Percentiles rank a stretch among this genome's conserved stretches.
These are phyloP conservation scores for Garrulus glandarius DNA, from an alignment of 2,797 vertebrate genomes.

Conservation along the genomic window DNA sequence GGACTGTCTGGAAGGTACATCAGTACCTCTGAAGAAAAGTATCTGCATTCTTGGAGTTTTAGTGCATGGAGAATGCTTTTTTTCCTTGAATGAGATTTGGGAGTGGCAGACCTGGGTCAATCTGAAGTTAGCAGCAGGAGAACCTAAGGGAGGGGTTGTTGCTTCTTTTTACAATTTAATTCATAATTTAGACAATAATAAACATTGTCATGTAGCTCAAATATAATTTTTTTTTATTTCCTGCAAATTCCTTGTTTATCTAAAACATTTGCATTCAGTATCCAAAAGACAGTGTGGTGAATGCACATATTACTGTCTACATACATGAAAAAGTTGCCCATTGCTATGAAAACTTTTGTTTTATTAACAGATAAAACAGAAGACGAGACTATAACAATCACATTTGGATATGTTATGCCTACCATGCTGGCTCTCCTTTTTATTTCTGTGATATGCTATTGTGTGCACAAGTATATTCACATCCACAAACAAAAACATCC, in stretches of 20 bases:
- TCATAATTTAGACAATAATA: background rate
- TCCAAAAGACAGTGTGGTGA: background rate
- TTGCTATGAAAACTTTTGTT: background rate
- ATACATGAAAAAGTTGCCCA: background rate
- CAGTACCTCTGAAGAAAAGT: background rate
- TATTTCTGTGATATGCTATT: conserved; percentile 59
- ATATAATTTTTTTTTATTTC: background rate
- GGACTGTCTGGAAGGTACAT: background rate
- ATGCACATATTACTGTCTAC: background rate
- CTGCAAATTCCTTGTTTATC: background rate
- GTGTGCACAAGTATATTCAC: conserved; percentile 68
- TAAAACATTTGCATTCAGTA: background rate
- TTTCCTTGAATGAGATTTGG: background rate
- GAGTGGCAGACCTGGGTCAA: background rate
- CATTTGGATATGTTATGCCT: conserved; percentile 70
- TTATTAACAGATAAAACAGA: conserved; percentile 64
- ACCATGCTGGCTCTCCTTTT: conserved; percentile 39
- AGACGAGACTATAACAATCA: conserved; percentile 38
- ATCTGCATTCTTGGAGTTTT: background rate
- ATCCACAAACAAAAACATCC: conserved; percentile 71
- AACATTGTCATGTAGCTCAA: background rate
- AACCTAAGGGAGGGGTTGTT: background rate
- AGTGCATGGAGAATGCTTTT: background rate
- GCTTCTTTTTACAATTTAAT: background rate
- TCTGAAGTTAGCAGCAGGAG: background rate